phyloP scores from a whole-genome alignment of 2,797 vertebrate species.

The Sebastes goodei region DNA sequence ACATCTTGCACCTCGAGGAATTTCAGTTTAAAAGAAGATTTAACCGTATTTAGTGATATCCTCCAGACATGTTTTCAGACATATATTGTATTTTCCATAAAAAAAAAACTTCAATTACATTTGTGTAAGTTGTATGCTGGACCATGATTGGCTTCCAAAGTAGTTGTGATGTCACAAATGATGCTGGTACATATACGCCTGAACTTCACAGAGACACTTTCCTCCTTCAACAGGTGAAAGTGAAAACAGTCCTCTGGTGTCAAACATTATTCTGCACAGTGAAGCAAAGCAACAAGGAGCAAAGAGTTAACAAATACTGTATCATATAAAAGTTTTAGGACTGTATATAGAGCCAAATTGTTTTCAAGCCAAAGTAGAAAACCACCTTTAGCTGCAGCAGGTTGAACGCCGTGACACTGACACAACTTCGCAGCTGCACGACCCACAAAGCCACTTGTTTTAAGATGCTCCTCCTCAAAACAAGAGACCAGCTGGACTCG shows the following conservation, averaged over 20 bases:
- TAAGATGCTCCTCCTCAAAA: slow-evolving; percentile 2
- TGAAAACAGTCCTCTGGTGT: background rate
- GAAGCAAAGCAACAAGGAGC: background rate
- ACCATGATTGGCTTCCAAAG: background rate
- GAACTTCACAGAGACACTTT: background rate
- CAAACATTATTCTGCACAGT: background rate
- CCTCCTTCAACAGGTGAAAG: background rate
- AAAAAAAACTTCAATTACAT: background rate
- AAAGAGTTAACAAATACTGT: background rate
- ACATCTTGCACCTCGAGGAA: background rate
- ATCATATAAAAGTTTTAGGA: background rate
- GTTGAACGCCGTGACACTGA: background rate
- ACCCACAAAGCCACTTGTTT: slow-evolving; percentile 42
- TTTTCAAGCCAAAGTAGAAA: background rate
- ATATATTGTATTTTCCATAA: background rate
- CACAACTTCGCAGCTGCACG: slow-evolving; percentile 38
- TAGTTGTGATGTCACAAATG: background rate
- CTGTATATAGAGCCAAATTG: background rate
- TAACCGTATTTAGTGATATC: background rate
- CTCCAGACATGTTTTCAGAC: background rate
- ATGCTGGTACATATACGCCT: background rate
- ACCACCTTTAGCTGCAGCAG: background rate
- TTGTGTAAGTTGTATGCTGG: background rate
- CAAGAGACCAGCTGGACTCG: slow-evolving; percentile 60
- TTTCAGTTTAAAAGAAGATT: background rate